Percentiles rank a stretch among this genome's conserved stretches.
These are phyloP conservation scores for Bujurquina vittata DNA, from an alignment of 2,113 vertebrate species.

Conservation along the genomic window DNA sequence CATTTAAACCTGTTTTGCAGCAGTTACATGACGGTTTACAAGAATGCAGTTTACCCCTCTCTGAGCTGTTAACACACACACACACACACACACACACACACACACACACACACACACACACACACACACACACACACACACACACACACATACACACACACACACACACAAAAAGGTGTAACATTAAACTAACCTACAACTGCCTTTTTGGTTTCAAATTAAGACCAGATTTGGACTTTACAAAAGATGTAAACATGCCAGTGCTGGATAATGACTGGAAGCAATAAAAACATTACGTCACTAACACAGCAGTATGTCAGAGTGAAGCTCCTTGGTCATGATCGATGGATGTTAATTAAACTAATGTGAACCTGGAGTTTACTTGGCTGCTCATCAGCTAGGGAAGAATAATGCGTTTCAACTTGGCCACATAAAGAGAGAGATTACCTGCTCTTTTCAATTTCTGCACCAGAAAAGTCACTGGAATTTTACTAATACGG, in stretches of 20 bases:
- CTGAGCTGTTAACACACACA: background rate
- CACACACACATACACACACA: too few relatives aligned
- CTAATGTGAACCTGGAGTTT: constrained; percentile 26
- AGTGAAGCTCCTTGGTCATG: constrained; percentile 10
- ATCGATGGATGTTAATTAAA: constrained; percentile 49
- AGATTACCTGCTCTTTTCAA: background rate
- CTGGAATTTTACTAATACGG: background rate
- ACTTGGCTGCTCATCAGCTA: constrained; percentile 37
- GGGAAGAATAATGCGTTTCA: background rate
- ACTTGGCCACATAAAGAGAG: background rate
- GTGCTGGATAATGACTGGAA: background rate
- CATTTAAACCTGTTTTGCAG: constrained; percentile 72
- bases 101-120: too few relatives aligned
- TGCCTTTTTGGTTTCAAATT: background rate
- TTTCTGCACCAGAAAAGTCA: background rate
- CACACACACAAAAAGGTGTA: background rate
- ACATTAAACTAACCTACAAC: background rate
- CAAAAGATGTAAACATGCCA: background rate
- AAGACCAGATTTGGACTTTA: background rate
- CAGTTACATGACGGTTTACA: constrained; percentile 46
- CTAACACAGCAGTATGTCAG: constrained; percentile 31
- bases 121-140: too few relatives aligned
- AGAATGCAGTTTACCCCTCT: constrained; percentile 14
- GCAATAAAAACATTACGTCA: background rate
- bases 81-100: too few relatives aligned